These are phyloP conservation scores for Plecotus auritus DNA, from an alignment of 2,113 vertebrate genomes.

Conservation along the genomic window DNA sequence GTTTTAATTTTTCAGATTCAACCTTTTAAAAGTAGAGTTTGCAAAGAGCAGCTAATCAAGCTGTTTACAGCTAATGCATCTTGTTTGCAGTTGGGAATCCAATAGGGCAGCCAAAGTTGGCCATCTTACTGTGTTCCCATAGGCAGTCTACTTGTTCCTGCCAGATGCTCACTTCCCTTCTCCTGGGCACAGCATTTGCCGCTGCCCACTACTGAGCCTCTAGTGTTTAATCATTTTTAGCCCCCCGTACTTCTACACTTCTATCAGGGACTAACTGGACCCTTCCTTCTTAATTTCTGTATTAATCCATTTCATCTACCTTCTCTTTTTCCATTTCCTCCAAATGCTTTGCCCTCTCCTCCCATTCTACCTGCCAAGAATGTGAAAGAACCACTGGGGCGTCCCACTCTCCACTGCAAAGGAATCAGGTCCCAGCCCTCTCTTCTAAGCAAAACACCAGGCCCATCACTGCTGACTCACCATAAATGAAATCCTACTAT, in stretches of 20 bases:
- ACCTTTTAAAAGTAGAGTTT: neutral
- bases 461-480: neutral
- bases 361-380: neutral
- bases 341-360: neutral
- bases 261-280: no score
- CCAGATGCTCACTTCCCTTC: neutral
- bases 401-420: neutral
- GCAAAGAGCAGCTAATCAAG: neutral
- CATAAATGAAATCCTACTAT: neutral
- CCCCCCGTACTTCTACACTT: neutral
- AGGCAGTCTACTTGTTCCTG: neutral
- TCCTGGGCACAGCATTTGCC: neutral
- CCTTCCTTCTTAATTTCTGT: neutral
- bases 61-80: fast-evolving
- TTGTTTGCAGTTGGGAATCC: neutral
- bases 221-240: neutral
- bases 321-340: neutral
- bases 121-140: neutral
- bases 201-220: neutral
- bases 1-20: neutral
- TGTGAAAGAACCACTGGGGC: neutral
- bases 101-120: neutral
- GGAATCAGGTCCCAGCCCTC: neutral
- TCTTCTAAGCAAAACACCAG: neutral
- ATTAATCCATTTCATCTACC: neutral